Evolutionary conservation across 1,140 invertebrate species (phyloP).

Genomic region (Polyergus mexicanus): DNA sequence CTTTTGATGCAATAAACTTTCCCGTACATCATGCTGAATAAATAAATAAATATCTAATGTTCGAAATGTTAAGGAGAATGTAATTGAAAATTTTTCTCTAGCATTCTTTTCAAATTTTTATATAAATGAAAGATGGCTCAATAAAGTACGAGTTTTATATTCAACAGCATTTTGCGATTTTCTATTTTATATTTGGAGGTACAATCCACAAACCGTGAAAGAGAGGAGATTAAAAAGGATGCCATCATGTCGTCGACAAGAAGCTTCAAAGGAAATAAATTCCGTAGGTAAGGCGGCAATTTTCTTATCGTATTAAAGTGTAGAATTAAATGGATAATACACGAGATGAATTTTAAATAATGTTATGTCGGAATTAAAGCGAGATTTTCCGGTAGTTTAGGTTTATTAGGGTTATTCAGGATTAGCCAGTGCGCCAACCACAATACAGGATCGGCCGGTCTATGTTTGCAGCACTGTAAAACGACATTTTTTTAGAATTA

Average conservation of each 20-base stretch:
- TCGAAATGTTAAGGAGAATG: neutral
- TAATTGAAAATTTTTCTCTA: neutral
- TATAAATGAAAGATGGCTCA: neutral
- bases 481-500: neutral
- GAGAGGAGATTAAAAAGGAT: constrained; percentile 58
- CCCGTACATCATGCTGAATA: neutral
- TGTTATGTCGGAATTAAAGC: constrained; percentile 71
- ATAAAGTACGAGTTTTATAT: constrained; percentile 19
- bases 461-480: constrained; percentile 87
- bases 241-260: constrained; percentile 53
- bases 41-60: neutral
- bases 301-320: neutral
- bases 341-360: neutral
- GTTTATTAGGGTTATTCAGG: constrained; percentile 92
- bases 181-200: constrained; percentile 66
- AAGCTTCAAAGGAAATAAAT: constrained; percentile 24
- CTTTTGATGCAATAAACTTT: too few relatives aligned
- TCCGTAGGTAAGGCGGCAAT: constrained; percentile 67
- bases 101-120: neutral
- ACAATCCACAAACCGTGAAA: constrained; percentile 63
- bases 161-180: neutral
- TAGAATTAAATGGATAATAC: neutral
- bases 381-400: constrained; percentile 83
- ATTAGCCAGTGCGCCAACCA: constrained; percentile 93
- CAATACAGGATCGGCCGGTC: constrained; percentile 91